Evolutionary conservation across 2,113 vertebrate genomes (phyloP).

Genomic region (Jacana jacana): DNA sequence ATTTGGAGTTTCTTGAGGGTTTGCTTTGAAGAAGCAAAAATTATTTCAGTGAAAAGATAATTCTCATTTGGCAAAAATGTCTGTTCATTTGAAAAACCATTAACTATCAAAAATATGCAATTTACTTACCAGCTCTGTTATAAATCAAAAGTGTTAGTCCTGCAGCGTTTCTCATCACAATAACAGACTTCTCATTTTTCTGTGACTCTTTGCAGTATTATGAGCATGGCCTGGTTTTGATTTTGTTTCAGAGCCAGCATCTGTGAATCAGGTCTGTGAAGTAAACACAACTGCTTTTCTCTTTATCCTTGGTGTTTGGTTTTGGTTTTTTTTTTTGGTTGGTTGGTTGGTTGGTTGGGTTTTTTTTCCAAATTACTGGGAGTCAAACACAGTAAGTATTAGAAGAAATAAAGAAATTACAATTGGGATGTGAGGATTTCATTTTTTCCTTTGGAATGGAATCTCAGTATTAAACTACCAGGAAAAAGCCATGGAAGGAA

Average conservation of each 20-base stretch:
- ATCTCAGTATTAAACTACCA: background rate
- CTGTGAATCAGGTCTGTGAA: background rate
- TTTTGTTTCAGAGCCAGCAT: background rate
- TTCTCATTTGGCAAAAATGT: background rate
- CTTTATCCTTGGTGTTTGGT: too few species aligned
- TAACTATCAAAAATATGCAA: background rate
- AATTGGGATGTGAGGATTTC: background rate
- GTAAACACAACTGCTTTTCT: background rate
- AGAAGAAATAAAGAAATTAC: conserved; percentile 1
- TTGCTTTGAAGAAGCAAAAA: background rate
- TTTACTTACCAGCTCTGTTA: background rate
- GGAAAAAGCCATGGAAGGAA: background rate
- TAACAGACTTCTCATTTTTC: background rate
- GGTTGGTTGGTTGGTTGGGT: too few species aligned
- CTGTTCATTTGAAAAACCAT: background rate
- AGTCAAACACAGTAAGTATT: background rate
- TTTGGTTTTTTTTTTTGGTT: too few species aligned
- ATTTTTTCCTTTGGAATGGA: background rate
- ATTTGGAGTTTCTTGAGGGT: background rate
- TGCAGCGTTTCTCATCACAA: background rate
- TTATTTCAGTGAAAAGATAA: background rate
- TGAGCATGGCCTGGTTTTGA: background rate
- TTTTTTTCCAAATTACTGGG: background rate
- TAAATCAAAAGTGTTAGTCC: background rate
- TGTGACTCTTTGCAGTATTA: background rate